These are phyloP conservation scores for Pseudochirops cupreus DNA, from an alignment of 2,797 vertebrate genomes.

Conservation along the genomic window DNA sequence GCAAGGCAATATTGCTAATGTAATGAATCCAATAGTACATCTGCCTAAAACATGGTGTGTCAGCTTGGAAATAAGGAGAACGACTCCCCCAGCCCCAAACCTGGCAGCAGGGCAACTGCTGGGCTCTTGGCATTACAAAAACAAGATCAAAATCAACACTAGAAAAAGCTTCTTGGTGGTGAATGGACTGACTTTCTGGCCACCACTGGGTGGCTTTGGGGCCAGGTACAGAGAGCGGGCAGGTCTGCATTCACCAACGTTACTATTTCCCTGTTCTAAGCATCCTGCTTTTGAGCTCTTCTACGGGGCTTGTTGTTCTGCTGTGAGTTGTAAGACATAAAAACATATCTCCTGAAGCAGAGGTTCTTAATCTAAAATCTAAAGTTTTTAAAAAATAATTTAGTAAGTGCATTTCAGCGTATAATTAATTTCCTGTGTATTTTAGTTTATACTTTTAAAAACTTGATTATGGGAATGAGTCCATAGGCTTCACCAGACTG, in stretches of 20 bases:
- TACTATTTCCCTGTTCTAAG: neutral
- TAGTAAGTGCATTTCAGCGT: neutral
- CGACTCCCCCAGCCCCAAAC: conserved; percentile 80
- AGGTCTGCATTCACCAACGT: neutral
- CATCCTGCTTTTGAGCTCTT: neutral
- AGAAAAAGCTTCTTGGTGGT: conserved; percentile 42
- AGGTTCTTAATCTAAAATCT: neutral
- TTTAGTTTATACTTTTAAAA: neutral
- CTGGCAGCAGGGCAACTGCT: conserved; percentile 86
- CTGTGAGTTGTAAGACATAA: neutral
- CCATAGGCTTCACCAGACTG: neutral
- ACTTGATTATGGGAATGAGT: neutral
- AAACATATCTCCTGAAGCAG: neutral
- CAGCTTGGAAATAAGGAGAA: conserved; percentile 89
- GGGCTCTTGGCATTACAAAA: conserved; percentile 87
- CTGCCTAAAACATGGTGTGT: conserved; percentile 88
- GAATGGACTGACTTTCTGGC: conserved; percentile 31
- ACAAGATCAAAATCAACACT: conserved; percentile 42
- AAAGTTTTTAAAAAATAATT: no score
- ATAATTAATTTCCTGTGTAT: neutral
- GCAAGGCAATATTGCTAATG: conserved; percentile 90
- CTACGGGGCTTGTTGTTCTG: no score
- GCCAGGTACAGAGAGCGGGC: neutral
- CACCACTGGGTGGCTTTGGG: neutral
- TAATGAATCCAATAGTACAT: conserved; percentile 92